These are phyloP conservation scores for Coturnix japonica DNA, from an alignment of 2,113 vertebrate species.

Conservation along the genomic window DNA sequence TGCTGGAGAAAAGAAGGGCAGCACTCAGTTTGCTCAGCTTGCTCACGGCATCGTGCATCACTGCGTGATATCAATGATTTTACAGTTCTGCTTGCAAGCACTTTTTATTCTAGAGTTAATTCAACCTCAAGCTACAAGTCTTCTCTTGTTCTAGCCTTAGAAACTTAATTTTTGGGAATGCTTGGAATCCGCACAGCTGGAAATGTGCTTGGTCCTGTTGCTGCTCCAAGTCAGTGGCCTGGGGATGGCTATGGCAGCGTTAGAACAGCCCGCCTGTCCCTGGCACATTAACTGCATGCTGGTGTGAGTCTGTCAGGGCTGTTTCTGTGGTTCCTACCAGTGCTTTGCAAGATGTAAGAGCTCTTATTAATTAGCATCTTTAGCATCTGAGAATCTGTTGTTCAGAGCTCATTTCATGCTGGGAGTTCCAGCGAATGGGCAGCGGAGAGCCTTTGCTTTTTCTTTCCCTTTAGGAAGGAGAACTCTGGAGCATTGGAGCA, in stretches of 20 bases:
- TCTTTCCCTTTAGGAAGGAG: not conserved
- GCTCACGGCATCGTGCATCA: not conserved
- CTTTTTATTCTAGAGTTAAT: not conserved
- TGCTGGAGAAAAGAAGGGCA: not conserved
- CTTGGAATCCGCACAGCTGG: not conserved
- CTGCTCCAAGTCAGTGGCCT: not conserved
- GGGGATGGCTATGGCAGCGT: not conserved
- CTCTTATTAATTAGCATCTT: not conserved
- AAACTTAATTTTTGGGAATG: conserved; percentile 14
- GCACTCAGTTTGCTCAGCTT: not conserved
- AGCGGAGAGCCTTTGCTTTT: not conserved
- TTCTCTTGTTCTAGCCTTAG: conserved; percentile 8
- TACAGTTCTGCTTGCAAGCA: conserved; percentile 1
- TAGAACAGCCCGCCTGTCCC: not conserved
- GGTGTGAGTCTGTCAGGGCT: not conserved
- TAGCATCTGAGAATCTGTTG: fast-evolving
- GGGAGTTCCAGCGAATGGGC: not conserved
- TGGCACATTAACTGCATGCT: fast-evolving
- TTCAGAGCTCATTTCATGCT: not conserved
- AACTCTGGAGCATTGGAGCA: not conserved
- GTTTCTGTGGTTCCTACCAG: not conserved
- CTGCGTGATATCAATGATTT: not conserved
- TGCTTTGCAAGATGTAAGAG: not conserved
- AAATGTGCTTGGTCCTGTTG: not conserved
- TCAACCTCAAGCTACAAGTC: not conserved